Evolutionary conservation across 2,797 vertebrate genomes (phyloP).

Genomic region (Syndactyla subalaris): DNA sequence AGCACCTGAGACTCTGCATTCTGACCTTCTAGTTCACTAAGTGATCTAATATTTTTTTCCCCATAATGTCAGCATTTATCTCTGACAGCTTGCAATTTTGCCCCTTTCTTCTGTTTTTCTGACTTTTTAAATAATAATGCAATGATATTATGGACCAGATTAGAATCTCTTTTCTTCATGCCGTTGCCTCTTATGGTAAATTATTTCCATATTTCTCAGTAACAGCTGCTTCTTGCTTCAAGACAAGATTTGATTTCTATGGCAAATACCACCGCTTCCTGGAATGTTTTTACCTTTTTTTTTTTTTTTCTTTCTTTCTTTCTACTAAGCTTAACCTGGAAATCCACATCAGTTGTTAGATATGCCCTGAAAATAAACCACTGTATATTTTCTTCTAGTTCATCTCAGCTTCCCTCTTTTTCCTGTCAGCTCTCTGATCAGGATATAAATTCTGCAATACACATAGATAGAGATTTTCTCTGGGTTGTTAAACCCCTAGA

Average conservation of each 20-base stretch:
- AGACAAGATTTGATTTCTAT: slow-evolving; percentile 1
- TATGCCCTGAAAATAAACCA: background rate
- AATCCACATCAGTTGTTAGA: background rate
- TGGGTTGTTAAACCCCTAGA: background rate
- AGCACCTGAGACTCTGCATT: background rate
- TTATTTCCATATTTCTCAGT: background rate
- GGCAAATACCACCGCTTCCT: slow-evolving; percentile 22
- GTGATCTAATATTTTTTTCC: background rate
- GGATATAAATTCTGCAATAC: background rate
- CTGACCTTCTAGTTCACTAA: background rate
- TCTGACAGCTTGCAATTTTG: background rate
- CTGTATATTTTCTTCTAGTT: background rate
- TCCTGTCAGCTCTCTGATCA: background rate
- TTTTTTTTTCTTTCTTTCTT: background rate
- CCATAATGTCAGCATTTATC: background rate
- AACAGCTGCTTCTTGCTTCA: slow-evolving; percentile 13
- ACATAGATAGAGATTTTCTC: background rate
- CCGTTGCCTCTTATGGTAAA: background rate
- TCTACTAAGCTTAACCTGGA: background rate
- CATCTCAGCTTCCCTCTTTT: background rate
- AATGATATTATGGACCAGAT: background rate
- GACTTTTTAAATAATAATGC: background rate
- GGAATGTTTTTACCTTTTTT: background rate
- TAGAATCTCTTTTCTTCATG: slow-evolving; percentile 5
- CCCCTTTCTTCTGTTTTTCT: background rate